Evolutionary conservation across 2,888 invertebrate genomes (phyloP), one percentile per base, ranked within the genome.

Genomic region (Mamestra brassicae): DNA sequence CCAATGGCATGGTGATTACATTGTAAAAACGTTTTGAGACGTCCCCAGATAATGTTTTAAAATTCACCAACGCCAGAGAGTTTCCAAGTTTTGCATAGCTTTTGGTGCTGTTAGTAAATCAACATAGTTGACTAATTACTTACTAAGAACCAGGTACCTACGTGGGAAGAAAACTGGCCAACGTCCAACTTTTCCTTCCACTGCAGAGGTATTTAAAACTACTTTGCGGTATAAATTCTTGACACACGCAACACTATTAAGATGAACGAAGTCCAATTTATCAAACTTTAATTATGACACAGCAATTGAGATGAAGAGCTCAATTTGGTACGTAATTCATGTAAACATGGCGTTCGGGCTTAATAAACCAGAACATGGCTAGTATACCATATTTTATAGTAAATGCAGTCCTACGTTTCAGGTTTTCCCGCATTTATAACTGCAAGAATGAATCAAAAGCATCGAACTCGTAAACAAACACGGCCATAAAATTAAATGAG

Each of bases 231-330:
- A 62, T 62, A 52, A 45, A 73, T 50, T 72, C 73, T 45, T 26
- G 80, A 52, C 74, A 79, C 50, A 38, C 34, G 38, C 57, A 79
- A 76, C 4, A 0, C 74, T 4, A 64, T 74, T 64, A 74, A 60
- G 52, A 74, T 64, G 13, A 76, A 81, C 57, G 42, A 55, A 76
- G 42, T 60, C 36, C 34, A 36, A 78, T 83, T 64, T 42, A 80
- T 67, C 66, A 83, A 55, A 54, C 11, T 58, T 64, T 67, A 83
- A 80, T 80, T 84, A 80, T 64, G 84, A 84, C 80, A 61, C 13
- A 47, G 42, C 36, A 74, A 80, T 74, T 50, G 63, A 72, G 72
- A 80, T 45, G 64, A 4, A 84, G 26, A 13, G 70, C 80, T 80
- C 68, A 74, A 74, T 84, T 80, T 78, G 26, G 10, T 38, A 10